These are phyloP conservation scores for Allygus modestus DNA, from an alignment of 2,888 invertebrate genomes.

Conservation along the genomic window DNA sequence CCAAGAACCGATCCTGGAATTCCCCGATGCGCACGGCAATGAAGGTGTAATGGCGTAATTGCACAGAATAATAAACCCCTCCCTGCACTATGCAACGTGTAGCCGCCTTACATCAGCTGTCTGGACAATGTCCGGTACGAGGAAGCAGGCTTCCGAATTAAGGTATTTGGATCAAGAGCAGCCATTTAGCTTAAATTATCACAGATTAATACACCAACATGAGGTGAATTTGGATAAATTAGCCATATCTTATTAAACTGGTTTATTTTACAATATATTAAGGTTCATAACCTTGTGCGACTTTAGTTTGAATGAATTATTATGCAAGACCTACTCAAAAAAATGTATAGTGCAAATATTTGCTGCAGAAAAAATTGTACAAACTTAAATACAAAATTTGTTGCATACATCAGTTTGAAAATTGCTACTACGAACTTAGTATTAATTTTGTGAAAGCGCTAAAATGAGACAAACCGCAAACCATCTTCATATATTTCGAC, in stretches of 20 bases:
- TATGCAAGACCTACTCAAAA: no score
- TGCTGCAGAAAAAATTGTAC: no score
- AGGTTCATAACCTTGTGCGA: not conserved
- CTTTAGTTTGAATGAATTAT: not conserved
- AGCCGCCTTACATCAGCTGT: not conserved
- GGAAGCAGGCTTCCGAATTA: conserved; percentile 1
- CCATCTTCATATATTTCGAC: no score
- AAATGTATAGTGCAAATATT: no score
- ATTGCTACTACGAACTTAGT: no score
- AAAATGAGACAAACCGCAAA: no score
- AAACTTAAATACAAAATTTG: no score
- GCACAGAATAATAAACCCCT: not conserved
- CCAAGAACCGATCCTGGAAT: not conserved
- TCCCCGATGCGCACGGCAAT: not conserved
- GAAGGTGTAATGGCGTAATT: no score
- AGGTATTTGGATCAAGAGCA: conserved; percentile 30
- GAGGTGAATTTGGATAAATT: conserved; percentile 8
- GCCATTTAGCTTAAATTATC: not conserved
- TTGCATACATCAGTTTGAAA: no score
- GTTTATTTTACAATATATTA: not conserved
- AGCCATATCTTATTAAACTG: not conserved
- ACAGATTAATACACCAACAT: not conserved
- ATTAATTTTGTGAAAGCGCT: no score
- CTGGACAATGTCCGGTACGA: not conserved
- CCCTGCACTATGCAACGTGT: not conserved